Percentiles rank a stretch among this genome's conserved stretches.
These are phyloP conservation scores for Latheticus oryzae DNA, from an alignment of 2,888 invertebrate species.

Conservation along the genomic window DNA sequence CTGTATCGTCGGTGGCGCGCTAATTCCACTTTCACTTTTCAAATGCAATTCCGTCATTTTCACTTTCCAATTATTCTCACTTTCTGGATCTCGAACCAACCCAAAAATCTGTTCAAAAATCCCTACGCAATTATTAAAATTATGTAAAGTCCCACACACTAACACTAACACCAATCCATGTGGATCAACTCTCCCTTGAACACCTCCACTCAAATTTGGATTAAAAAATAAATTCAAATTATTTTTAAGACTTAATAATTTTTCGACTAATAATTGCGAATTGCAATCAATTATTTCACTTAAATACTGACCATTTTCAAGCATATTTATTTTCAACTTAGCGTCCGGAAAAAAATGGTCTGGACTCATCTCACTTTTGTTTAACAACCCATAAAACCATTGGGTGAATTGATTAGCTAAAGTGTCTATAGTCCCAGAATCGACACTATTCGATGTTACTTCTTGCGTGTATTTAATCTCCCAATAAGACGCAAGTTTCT, in stretches of 20 bases:
- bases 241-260: conserved; percentile 61
- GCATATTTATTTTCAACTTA: conserved; percentile 60
- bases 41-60: conserved; percentile 69
- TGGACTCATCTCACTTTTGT: conserved; percentile 63
- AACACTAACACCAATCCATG: conserved; percentile 74
- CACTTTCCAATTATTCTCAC: conserved; percentile 76
- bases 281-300: conserved; percentile 55
- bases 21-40: conserved; percentile 58
- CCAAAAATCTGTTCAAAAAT: conserved; percentile 76
- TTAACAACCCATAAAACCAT: conserved; percentile 70
- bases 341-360: conserved; percentile 72
- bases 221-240: conserved; percentile 70
- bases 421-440: conserved; percentile 55
- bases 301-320: conserved; percentile 48
- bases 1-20: conserved; percentile 5
- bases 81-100: conserved; percentile 71
- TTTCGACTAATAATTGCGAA: conserved; percentile 60
- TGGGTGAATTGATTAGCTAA: conserved; percentile 70
- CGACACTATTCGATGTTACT: conserved; percentile 5
- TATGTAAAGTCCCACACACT: conserved; percentile 74
- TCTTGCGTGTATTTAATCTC: conserved; percentile 43
- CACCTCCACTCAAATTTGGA: conserved; percentile 71
- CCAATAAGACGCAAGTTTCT: conserved; percentile 66
- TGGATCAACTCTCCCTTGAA: conserved; percentile 70
- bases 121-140: conserved; percentile 68